phyloP scores from a whole-genome alignment of 2,797 vertebrate genomes.

The Pangasius djambal region DNA sequence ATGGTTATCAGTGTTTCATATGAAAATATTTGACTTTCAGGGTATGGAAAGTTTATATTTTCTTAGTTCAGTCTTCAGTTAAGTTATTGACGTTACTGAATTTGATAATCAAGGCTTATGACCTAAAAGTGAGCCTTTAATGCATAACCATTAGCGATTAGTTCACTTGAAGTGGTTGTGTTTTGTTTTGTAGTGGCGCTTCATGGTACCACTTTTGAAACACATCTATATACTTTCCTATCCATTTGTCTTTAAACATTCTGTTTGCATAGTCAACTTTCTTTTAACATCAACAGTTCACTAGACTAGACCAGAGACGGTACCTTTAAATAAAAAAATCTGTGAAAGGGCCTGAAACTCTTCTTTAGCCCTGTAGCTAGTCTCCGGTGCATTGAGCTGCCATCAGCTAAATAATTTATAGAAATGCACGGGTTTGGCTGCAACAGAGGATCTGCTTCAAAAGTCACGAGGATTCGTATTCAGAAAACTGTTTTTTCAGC shows the following conservation, averaged over 20 bases:
- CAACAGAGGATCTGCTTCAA: not conserved
- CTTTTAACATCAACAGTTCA: not conserved
- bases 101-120: not conserved
- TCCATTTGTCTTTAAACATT: not conserved
- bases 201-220: not conserved
- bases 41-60: constrained; percentile 23
- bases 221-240: not conserved
- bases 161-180: not conserved
- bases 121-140: not conserved
- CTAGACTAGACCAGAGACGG: not conserved
- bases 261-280: not conserved
- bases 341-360: not conserved
- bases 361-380: not conserved
- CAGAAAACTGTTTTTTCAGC: not conserved
- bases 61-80: not conserved
- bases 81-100: not conserved
- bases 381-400: not conserved
- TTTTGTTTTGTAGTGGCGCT: not conserved
- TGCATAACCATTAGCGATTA: not conserved
- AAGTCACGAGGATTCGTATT: not conserved
- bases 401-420: not conserved
- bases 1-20: constrained; percentile 11
- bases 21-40: constrained; percentile 34
- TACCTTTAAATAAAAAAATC: not conserved
- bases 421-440: not conserved